Conservation (phyloP, 2,113 vertebrate species). For the Callospermophilus lateralis region DNA sequence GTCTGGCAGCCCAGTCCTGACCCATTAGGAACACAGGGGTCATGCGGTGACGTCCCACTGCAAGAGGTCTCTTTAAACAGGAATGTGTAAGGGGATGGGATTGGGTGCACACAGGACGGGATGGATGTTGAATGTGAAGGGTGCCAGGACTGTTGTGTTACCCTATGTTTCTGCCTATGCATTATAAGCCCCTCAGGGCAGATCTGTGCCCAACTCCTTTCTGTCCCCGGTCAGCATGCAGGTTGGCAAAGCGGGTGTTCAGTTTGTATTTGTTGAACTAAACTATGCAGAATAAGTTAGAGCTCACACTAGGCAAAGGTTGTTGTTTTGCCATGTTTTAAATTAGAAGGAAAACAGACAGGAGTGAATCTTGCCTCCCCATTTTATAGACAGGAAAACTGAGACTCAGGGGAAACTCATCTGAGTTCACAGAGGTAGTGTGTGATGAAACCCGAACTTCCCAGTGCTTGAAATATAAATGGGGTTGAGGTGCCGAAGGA, state of each 20-base stretch:
- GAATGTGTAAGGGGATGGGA: no score
- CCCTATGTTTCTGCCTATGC: not conserved
- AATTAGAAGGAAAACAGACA: not conserved
- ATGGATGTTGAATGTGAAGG: not conserved
- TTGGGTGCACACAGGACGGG: no score
- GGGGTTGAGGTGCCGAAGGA: not conserved
- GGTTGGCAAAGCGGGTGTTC: not conserved
- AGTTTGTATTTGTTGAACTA: not conserved
- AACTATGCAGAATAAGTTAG: not conserved
- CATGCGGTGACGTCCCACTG: fast-evolving
- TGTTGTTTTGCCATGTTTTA: not conserved
- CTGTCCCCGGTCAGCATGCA: not conserved
- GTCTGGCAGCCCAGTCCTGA: not conserved
- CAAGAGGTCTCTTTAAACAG: not conserved
- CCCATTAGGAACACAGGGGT: not conserved
- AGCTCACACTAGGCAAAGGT: not conserved
- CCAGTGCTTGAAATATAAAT: not conserved
- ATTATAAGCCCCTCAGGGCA: not conserved
- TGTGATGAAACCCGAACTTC: not conserved
- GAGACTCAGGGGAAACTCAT: not conserved
- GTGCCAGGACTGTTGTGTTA: no score
- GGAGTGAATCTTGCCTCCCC: not conserved
- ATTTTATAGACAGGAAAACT: not conserved
- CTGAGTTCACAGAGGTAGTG: not conserved
- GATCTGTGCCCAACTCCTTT: not conserved